phyloP scores from a whole-genome alignment of 2,888 invertebrate species.

The Eupithecia tripunctaria region DNA sequence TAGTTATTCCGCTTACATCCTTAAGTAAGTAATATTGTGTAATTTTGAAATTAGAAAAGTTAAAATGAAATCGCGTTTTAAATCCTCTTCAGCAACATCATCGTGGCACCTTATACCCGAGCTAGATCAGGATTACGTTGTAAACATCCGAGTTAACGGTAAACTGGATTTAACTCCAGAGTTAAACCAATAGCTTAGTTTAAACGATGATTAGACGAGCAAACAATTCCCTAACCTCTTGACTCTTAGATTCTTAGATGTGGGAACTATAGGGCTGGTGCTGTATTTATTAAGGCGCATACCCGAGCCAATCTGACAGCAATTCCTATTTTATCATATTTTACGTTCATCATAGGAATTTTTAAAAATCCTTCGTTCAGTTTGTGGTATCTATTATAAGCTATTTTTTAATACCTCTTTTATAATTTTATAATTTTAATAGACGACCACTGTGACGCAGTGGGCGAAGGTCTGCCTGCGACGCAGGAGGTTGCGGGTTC shows the following conservation, averaged over 20 bases:
- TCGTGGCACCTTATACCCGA: slow-evolving; percentile 1
- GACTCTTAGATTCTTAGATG: slow-evolving; percentile 59
- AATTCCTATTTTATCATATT: too few species aligned
- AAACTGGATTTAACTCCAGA: slow-evolving; percentile 58
- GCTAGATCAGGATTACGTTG: slow-evolving; percentile 26
- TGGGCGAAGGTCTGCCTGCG: too few species aligned
- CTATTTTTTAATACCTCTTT: too few species aligned
- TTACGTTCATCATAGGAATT: too few species aligned
- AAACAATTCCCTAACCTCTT: slow-evolving; percentile 68
- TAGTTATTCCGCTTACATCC: too few species aligned
- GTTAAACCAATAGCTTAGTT: slow-evolving; percentile 63
- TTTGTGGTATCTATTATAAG: too few species aligned
- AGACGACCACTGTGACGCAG: too few species aligned
- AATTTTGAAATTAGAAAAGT: neutral
- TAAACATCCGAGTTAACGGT: slow-evolving; percentile 52
- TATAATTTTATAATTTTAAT: too few species aligned
- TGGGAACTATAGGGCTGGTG: slow-evolving; percentile 52
- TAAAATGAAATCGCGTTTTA: neutral
- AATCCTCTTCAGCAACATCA: neutral
- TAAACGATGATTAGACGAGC: slow-evolving; percentile 63
- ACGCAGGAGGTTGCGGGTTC: too few species aligned
- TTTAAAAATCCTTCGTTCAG: too few species aligned
- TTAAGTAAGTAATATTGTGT: too few species aligned
- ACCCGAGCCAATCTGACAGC: too few species aligned
- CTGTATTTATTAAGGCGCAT: slow-evolving; percentile 1